Evolutionary conservation across 2,797 vertebrate genomes (phyloP).

Genomic region (Xiphophorus birchmanni): DNA sequence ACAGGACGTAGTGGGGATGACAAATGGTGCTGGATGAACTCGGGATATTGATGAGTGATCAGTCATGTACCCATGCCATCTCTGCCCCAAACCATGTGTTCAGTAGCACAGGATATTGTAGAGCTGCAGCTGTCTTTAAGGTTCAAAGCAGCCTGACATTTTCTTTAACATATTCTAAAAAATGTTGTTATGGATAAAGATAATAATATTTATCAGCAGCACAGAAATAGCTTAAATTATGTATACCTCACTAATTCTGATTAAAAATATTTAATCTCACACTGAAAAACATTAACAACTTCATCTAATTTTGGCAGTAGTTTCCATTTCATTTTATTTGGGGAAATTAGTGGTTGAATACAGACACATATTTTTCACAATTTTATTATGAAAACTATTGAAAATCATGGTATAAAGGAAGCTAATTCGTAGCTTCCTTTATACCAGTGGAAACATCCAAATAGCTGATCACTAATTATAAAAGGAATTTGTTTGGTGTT

Average conservation of each 20-base stretch:
- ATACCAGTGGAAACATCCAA: background rate
- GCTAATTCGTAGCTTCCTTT: background rate
- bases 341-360: background rate
- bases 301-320: background rate
- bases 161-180: background rate
- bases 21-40: conserved; percentile 70
- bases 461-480: background rate
- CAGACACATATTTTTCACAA: background rate
- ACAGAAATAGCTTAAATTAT: background rate
- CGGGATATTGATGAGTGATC: conserved; percentile 77
- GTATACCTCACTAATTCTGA: background rate
- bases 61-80: conserved; percentile 71
- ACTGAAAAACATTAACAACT: background rate
- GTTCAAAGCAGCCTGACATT: conserved; percentile 6
- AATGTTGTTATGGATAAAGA: background rate
- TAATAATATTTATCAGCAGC: background rate
- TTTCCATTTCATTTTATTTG: background rate
- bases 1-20: conserved; percentile 70
- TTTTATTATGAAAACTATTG: background rate
- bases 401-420: background rate
- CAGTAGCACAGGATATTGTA: conserved; percentile 32
- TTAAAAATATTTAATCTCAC: background rate
- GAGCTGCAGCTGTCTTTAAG: conserved; percentile 35
- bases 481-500: background rate
- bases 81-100: conserved; percentile 58